Evolutionary conservation across 2,888 invertebrate genomes (phyloP).

Genomic region (Vannuccia rotundouncinata): DNA sequence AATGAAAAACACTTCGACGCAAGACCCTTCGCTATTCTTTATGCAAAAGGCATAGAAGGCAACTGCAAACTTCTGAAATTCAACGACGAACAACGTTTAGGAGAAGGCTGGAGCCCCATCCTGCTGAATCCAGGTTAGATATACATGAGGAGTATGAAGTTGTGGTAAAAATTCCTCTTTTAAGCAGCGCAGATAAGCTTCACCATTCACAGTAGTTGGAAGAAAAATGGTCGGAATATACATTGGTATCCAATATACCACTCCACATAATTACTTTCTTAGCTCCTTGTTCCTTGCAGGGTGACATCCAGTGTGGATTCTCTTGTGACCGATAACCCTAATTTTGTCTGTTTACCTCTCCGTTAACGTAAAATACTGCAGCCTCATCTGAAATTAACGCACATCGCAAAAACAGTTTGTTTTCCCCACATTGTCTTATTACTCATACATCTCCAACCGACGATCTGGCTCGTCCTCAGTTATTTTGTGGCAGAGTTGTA

Average conservation of each 20-base stretch:
- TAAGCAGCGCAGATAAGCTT: not conserved
- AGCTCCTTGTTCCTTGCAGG: not conserved
- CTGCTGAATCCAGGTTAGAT: not conserved
- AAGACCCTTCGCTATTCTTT: too few relatives aligned
- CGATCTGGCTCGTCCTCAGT: not conserved
- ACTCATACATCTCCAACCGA: not conserved
- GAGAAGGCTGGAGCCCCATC: not conserved
- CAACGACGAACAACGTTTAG: not conserved
- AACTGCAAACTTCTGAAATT: not conserved
- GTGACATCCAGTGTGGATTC: not conserved
- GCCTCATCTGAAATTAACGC: not conserved
- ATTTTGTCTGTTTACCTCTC: too few relatives aligned
- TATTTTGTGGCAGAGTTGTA: not conserved
- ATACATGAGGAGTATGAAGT: not conserved
- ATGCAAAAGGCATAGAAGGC: not conserved
- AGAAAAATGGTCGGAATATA: not conserved
- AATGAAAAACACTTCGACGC: not conserved
- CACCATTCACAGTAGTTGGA: not conserved
- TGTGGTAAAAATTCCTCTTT: not conserved
- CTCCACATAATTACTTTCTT: not conserved
- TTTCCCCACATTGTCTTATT: too few relatives aligned
- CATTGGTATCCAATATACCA: not conserved
- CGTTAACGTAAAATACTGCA: too few relatives aligned
- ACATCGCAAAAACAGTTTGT: not conserved
- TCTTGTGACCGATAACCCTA: too few relatives aligned